Evolutionary conservation across 1,140 invertebrate genomes (phyloP), one percentile per base, ranked within the genome.

Genomic region (Antheraea pernyi): DNA sequence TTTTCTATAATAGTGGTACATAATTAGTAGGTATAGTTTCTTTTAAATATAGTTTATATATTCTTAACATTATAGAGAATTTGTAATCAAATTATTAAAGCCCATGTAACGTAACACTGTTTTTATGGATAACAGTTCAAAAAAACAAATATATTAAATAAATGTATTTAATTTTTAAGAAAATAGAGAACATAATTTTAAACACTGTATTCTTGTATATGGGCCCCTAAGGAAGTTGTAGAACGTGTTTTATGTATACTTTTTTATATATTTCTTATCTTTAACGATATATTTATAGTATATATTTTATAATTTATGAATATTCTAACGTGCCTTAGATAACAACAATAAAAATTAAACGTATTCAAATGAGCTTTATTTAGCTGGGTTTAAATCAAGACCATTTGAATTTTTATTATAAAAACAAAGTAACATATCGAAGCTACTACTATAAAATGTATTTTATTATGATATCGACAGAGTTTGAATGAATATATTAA

Each of bases 1-100:
- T 91, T 90, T 91, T 88, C 88, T 91, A 90, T 90, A 87, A 87
- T 88, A 86, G 70, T 90, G 84, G 79, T 88, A 91, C 89, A 91
- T 87, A 84, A 84, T 85, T 88, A 76, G 84, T 78, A 82, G 80
- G 79, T 88, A 89, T 82, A 86, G 87, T 77, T 75, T 79, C 85
- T 84, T 70, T 65, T 53, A 10, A 11, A 59, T 80, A 81, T 64
- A 60, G 19, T 71, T 68, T 60, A 78, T 63, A 70, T 60, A 70
- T 19, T 42, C 19, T 65, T 70, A 71, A 74, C 18, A 60, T 30
- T 61, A 30, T 22, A 8, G 2, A 22, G 19, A 13, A 61, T 61
- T 22, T 61, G 19, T 30, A 22, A 10, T 30, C 10, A 61, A 30
- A 30, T 16, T 30, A 30, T 61, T 11, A 11, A 61, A 13, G 8